phyloP scores from a whole-genome alignment of 2,797 vertebrate species.

The Karalla daura region DNA sequence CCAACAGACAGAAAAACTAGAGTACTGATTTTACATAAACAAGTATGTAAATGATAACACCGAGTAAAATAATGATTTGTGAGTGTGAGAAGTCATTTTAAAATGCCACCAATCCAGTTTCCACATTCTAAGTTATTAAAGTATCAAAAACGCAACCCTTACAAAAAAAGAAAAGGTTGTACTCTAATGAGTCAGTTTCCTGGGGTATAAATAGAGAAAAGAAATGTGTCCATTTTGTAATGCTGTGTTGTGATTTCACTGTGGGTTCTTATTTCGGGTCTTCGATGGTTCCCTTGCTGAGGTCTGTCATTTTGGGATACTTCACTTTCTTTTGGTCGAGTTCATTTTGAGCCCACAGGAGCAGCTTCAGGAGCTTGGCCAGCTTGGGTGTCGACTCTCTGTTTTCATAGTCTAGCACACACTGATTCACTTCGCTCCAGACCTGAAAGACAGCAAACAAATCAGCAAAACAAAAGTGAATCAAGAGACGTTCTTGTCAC shows the following conservation, averaged over 20 bases:
- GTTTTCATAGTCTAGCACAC: constrained; percentile 97
- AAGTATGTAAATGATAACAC: constrained; percentile 72
- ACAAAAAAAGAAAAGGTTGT: constrained; percentile 78
- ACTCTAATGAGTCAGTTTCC: constrained; percentile 76
- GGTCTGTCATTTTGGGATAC: constrained; percentile 99
- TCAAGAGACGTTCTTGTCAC: constrained; percentile 20
- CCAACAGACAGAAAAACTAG: constrained; percentile 81
- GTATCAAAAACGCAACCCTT: constrained; percentile 83
- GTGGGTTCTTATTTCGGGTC: constrained; percentile 91
- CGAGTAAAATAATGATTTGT: constrained; percentile 62
- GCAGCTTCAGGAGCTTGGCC: constrained; percentile 97
- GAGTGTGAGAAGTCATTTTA: constrained; percentile 66
- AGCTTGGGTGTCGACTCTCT: constrained; percentile 97
- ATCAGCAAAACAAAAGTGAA: no score
- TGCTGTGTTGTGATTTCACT: constrained; percentile 56
- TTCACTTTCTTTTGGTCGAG: constrained; percentile 99
- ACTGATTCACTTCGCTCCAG: constrained; percentile 99
- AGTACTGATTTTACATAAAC: constrained; percentile 69
- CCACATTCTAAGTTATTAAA: constrained; percentile 77
- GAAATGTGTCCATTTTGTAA: constrained; percentile 77
- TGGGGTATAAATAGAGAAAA: constrained; percentile 85
- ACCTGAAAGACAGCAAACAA: constrained; percentile 89
- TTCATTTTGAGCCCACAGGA: constrained; percentile 99
- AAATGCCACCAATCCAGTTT: constrained; percentile 77
- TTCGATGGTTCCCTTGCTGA: constrained; percentile 98